These are phyloP conservation scores for Drosophila novamexicana DNA, from an alignment of 1,140 invertebrate genomes.

Conservation along the genomic window DNA sequence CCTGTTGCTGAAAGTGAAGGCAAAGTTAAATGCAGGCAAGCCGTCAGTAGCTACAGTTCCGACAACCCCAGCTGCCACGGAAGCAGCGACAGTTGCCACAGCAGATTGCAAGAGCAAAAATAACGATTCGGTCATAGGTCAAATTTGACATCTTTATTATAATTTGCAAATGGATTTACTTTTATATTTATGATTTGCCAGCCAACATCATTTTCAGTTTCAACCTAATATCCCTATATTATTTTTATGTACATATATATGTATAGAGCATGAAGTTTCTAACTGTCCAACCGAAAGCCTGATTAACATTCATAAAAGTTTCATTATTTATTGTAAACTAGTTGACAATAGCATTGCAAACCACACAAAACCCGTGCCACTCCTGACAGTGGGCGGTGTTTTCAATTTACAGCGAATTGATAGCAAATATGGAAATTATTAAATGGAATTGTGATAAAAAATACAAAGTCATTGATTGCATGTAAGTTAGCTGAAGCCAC, in stretches of 20 bases:
- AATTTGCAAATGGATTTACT: conserved; percentile 36
- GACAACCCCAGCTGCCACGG: conserved; percentile 1
- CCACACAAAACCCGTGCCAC: conserved; percentile 23
- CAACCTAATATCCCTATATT: conserved; percentile 23
- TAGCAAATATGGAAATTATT: conserved; percentile 53
- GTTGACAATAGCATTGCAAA: conserved; percentile 63
- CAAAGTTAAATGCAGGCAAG: conserved; percentile 75
- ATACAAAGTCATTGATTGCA: conserved; percentile 76
- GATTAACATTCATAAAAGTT: conserved; percentile 60
- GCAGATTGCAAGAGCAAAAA: conserved; percentile 27
- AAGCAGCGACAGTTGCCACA: not conserved
- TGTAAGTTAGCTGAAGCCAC: conserved; percentile 63
- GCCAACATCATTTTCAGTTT: conserved; percentile 28
- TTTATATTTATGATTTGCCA: conserved; percentile 57
- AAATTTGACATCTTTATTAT: conserved; percentile 66
- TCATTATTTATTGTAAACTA: conserved; percentile 61
- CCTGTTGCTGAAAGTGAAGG: conserved; percentile 73
- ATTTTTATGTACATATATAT: conserved; percentile 26
- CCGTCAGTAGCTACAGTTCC: conserved; percentile 16
- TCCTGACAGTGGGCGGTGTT: conserved; percentile 10
- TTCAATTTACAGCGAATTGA: conserved; percentile 37
- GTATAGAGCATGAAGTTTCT: conserved; percentile 50
- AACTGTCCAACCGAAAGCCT: conserved; percentile 60
- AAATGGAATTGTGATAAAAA: conserved; percentile 79
- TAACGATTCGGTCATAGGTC: conserved; percentile 15